Base-by-base conservation (phyloP, 2,797 vertebrate genomes). In the Gouania willdenowi region DNA sequence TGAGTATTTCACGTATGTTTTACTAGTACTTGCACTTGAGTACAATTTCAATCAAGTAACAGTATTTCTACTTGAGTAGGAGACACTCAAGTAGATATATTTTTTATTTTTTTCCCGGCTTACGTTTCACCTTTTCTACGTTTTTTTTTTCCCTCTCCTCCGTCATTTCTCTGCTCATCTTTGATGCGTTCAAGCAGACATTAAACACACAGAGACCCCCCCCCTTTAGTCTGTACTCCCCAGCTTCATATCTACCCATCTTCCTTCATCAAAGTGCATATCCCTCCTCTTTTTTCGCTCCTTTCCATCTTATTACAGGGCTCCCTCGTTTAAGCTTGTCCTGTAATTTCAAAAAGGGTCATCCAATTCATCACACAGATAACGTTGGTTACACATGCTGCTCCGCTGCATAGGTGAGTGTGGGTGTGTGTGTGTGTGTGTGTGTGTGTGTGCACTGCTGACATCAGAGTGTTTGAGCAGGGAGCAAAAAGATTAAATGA, bases 311-410 rank as follows among this genome's bases (percentile, higher is more conserved):
- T 59, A 71, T 65, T 46, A 41, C 49, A 60, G 37, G 41, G 2
- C 15, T 6, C 26, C 60, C 33, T 53, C 64, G 61, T 56, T 74
- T 66, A 66, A 74, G 54, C 42, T 21, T 9, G 29, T 21, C 45
- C 56, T 64, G 48, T 70, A 61, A 74, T 70, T 71, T 63, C 75
- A 62, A 66, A 61, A 37, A 8, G 16, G 42, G 49, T 58, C 10
- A 47, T 58, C 58, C 72, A 73, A 77, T 77, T 70, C 49, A 71
- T 79, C 71, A 74, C 48, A 20, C 41, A 46, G 72, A 66, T 69
- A 74, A 66, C 38, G 48, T 14, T 14, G 13, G 13, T 13, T 50
- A 44, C 60, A 58, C 41, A 53, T 52, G 41, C 35, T 1, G 28
- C 34, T 30, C 35, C 65, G 3, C 43, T 74, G 61, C 47, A 41